These are phyloP conservation scores for Temnothorax rugatulus DNA, from an alignment of 2,888 invertebrate species.

Conservation along the genomic window DNA sequence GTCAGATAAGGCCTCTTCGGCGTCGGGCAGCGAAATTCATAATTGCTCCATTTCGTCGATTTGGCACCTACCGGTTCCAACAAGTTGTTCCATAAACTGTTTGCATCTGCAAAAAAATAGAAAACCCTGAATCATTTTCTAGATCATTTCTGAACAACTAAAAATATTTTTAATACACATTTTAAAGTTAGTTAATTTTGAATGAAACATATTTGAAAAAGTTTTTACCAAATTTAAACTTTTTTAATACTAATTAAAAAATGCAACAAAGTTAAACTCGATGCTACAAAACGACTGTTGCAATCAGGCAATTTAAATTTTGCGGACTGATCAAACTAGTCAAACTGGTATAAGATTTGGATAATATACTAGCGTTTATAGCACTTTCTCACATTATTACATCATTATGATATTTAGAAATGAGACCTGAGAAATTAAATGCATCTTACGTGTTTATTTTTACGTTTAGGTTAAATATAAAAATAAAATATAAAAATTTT, in stretches of 20 bases:
- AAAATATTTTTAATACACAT: conserved; percentile 5
- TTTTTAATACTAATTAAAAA: background rate
- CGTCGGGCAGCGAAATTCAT: conserved; percentile 87
- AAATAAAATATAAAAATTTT: no score
- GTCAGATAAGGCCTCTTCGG: conserved; percentile 86
- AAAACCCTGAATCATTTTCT: background rate
- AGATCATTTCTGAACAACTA: background rate
- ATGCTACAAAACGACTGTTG: background rate
- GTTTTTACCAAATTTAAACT: background rate
- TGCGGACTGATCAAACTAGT: background rate
- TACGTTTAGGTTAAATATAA: background rate
- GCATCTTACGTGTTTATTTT: background rate
- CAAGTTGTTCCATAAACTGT: conserved; percentile 89
- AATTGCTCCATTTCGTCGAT: conserved; percentile 79
- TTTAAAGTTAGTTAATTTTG: background rate
- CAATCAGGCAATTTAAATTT: conserved; percentile 8
- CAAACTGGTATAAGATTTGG: background rate
- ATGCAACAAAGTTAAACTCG: background rate
- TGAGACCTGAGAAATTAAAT: background rate
- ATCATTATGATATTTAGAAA: background rate
- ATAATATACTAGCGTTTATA: background rate
- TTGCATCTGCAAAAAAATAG: conserved; percentile 86
- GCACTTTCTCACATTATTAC: background rate
- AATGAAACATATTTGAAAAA: background rate
- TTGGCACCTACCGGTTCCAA: conserved; percentile 87